Evolutionary conservation across 2,888 invertebrate genomes (phyloP).

Genomic region (Dynastes tityus): DNA sequence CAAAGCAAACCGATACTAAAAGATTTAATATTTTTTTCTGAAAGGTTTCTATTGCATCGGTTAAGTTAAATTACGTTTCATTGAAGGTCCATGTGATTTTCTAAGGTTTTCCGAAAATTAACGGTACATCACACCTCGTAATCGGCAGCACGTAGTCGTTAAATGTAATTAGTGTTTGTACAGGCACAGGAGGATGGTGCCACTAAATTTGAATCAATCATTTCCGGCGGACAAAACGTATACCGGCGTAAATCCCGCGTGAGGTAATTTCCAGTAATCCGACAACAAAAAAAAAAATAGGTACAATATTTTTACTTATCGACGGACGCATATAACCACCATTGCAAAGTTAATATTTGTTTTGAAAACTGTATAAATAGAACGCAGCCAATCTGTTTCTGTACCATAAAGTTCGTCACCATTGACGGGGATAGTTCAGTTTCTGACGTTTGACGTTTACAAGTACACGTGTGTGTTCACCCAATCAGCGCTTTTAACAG

Average conservation of each 20-base stretch:
- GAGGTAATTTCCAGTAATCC: neutral
- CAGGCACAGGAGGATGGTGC: neutral
- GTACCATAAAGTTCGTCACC: constrained; percentile 1
- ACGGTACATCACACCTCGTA: too few species aligned
- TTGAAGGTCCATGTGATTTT: too few species aligned
- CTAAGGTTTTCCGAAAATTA: too few species aligned
- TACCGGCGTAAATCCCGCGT: neutral
- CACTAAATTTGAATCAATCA: neutral
- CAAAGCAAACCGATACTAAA: too few species aligned
- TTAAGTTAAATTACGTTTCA: too few species aligned
- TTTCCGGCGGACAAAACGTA: neutral
- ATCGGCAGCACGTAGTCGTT: too few species aligned
- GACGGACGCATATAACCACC: neutral
- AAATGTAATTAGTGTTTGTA: neutral
- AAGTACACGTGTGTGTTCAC: neutral
- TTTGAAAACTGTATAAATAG: constrained; percentile 1
- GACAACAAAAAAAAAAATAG: neutral
- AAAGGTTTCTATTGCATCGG: too few species aligned
- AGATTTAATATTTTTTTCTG: too few species aligned
- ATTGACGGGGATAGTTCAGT: neutral
- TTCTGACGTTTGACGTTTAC: neutral
- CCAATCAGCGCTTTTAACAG: neutral
- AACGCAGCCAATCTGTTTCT: neutral
- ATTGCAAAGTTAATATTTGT: constrained; percentile 5
- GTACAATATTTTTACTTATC: neutral